Evolutionary conservation across 1,140 invertebrate genomes (phyloP).

Genomic region (Brachionus rubens): DNA sequence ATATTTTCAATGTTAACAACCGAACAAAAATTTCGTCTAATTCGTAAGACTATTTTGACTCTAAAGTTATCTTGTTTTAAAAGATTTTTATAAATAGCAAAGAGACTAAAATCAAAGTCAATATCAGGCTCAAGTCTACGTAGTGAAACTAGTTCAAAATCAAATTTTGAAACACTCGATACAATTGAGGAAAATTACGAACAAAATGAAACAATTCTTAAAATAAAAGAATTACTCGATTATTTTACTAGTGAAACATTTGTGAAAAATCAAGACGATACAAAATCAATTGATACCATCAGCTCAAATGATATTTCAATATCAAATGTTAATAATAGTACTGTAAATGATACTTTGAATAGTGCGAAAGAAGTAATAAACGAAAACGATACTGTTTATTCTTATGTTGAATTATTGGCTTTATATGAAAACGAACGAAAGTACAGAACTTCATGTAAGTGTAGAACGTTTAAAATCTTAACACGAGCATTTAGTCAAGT

Average conservation of each 20-base stretch:
- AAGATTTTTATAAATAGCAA: neutral
- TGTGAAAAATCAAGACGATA: neutral
- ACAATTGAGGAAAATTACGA: neutral
- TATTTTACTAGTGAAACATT: neutral
- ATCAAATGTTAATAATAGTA: too few species aligned
- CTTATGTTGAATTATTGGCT: conserved; percentile 35
- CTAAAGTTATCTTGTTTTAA: neutral
- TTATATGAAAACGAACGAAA: conserved; percentile 32
- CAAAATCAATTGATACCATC: neutral
- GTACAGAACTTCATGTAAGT: conserved; percentile 16
- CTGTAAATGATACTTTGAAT: neutral
- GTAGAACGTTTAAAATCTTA: neutral
- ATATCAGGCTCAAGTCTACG: neutral
- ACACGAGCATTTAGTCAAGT: neutral
- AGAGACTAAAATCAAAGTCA: conserved; percentile 12
- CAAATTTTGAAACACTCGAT: neutral
- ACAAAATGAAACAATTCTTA: conserved; percentile 23
- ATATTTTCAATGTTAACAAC: conserved; percentile 15
- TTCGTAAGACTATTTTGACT: conserved; percentile 11
- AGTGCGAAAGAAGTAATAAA: neutral
- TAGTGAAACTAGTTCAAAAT: neutral
- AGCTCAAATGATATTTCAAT: conserved; percentile 17
- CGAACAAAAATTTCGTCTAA: conserved; percentile 33
- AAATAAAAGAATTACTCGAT: conserved; percentile 25
- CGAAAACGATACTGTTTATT: neutral